Base-by-base conservation (phyloP, 2,113 vertebrate genomes). In the Picathartes gymnocephalus region DNA sequence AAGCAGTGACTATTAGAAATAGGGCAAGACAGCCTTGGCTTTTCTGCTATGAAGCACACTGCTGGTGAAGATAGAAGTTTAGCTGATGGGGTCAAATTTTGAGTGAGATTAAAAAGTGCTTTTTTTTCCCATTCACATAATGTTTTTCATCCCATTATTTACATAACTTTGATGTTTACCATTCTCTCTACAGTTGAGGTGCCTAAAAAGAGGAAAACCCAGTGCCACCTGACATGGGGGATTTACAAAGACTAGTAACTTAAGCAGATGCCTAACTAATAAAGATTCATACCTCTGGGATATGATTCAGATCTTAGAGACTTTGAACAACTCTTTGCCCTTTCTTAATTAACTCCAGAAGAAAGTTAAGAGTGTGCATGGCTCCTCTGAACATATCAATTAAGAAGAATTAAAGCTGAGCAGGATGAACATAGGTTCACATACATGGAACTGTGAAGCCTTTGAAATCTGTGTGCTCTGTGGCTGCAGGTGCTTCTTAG, bases 31-130 rank as follows among this genome's bases (percentile, higher is more conserved):
- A 66, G 13, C 11, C 21, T 62, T 24, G 54, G 35, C 6, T 54
- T 80, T 86, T 68, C 66, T 76, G 37, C 24, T 69, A 4, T 25
- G n/a, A 76, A 79, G 5, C 6, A 39, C 15, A 56, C 27, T 44
- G 79, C 14, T 85, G 11, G 33, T 45, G 33, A 35, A 87, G 28
- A 39, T 1, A 70, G 7, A 91, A 57, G 50, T 61, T 23, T 66
- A 76, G 8, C 16, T 54, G 11, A 47, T 8, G 28, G 11, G 16
- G 20, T 58, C 15, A 83, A 42, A 39, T 68, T 37, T 37, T 5
- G 37, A 60, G 8, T 3, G 6, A 6, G 2, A 5, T 2, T 1
- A 28, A 27, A 53, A n/a, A 15, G 3, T 17, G 9, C 1, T 6
- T 27, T 73, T 13, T 89, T 89, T 84, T 23, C 37, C 37, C 16